A percentile compares a stretch with the other conserved stretches of the same genome.
Conservation (phyloP, 2,888 invertebrate genomes). For the Drosophila mimetica region DNA sequence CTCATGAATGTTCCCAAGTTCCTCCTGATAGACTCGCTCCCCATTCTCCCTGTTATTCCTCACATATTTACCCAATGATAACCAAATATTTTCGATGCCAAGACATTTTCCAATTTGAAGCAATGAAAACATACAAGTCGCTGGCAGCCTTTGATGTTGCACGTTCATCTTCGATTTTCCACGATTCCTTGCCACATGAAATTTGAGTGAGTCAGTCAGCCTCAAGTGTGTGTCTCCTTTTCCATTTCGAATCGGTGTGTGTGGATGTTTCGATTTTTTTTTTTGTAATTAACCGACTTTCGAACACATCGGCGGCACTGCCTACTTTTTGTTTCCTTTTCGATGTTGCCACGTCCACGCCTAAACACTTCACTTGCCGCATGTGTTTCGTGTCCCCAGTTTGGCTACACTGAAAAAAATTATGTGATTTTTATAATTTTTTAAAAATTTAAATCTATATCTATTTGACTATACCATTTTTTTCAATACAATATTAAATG, state of each 20-base stretch:
- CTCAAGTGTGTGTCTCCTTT: slow-evolving; percentile 53
- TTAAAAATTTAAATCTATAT: no score
- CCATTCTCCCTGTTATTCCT: slow-evolving; percentile 3
- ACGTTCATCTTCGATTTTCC: slow-evolving; percentile 17
- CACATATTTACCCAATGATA: slow-evolving; percentile 50
- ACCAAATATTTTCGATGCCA: slow-evolving; percentile 51
- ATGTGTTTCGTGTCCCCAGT: slow-evolving; percentile 59
- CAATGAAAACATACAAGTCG: slow-evolving; percentile 62
- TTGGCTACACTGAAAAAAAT: slow-evolving; percentile 11
- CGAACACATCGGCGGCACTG: slow-evolving; percentile 61
- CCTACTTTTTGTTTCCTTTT: slow-evolving; percentile 26
- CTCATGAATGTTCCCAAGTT: background rate
- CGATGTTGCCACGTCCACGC: slow-evolving; percentile 56
- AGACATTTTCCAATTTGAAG: slow-evolving; percentile 56
- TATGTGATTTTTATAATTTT: no score
- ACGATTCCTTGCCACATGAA: slow-evolving; percentile 44
- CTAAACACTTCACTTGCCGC: slow-evolving; percentile 65
- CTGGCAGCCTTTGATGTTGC: slow-evolving; percentile 60
- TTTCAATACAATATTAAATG: no score
- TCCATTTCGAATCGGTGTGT: slow-evolving; percentile 46
- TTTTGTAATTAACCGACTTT: slow-evolving; percentile 82
- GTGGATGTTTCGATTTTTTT: slow-evolving; percentile 13
- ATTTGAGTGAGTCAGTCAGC: slow-evolving; percentile 57
- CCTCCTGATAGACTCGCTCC: background rate
- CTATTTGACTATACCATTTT: no score